These are phyloP conservation scores for Phalacrocorax carbo DNA, from an alignment of 2,113 vertebrate genomes.

Conservation along the genomic window DNA sequence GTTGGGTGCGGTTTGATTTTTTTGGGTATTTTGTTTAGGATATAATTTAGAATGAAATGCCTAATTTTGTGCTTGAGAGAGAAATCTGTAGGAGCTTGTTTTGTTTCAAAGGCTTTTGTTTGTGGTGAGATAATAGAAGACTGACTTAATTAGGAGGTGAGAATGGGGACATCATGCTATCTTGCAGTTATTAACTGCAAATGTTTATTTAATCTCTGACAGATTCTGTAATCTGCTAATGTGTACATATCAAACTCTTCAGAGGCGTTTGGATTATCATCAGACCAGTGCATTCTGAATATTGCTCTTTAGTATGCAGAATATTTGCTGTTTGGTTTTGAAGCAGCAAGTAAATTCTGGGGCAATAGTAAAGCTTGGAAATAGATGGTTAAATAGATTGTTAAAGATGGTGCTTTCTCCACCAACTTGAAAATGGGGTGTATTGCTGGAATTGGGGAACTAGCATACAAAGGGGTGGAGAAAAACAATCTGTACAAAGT, in stretches of 20 bases:
- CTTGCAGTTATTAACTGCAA: not conserved
- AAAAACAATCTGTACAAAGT: not conserved
- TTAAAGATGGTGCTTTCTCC: not conserved
- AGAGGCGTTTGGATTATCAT: not conserved
- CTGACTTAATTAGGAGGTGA: not conserved
- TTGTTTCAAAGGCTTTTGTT: constrained; percentile 2
- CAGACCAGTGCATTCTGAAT: not conserved
- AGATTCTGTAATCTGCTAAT: not conserved
- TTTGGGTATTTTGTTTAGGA: not conserved
- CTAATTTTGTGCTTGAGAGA: not conserved
- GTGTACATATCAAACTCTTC: not conserved
- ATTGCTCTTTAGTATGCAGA: not conserved
- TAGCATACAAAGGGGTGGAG: not conserved
- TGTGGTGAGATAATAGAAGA: not conserved
- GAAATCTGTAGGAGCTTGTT: not conserved
- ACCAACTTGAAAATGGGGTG: not conserved
- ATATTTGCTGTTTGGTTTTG: not conserved
- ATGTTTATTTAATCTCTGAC: not conserved
- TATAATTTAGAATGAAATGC: not conserved
- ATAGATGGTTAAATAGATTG: not conserved
- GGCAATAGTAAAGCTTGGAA: not conserved
- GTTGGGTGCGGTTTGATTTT: not conserved
- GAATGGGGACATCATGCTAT: not conserved
- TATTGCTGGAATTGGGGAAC: not conserved
- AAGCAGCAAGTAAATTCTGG: not conserved